Evolutionary conservation across 2,113 vertebrate species (phyloP).

Genomic region (Pelecanoides urinatrix): DNA sequence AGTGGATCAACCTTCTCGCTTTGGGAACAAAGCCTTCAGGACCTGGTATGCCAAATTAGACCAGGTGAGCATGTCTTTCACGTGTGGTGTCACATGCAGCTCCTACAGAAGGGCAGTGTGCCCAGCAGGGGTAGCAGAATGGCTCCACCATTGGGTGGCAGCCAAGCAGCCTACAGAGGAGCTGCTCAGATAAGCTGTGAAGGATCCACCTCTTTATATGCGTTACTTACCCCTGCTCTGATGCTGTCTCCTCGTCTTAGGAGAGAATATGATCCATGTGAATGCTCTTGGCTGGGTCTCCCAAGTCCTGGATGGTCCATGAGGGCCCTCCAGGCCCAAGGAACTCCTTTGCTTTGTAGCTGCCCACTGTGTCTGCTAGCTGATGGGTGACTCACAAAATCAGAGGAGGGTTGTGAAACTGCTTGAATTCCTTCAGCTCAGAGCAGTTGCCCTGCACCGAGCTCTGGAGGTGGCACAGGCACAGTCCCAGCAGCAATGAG

Average conservation of each 20-base stretch:
- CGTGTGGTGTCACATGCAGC: not conserved
- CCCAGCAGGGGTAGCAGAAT: not conserved
- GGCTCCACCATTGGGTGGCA: not conserved
- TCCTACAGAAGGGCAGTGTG: not conserved
- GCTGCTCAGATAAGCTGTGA: not conserved
- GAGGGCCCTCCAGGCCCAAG: not conserved
- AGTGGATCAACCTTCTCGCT: slow-evolving; percentile 93
- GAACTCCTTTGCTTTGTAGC: not conserved
- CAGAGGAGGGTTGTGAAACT: not conserved
- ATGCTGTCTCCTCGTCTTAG: not conserved
- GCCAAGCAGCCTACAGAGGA: not conserved
- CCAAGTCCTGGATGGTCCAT: not conserved
- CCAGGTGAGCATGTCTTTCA: slow-evolving; percentile 74
- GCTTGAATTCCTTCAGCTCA: not conserved
- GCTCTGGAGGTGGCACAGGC: not conserved
- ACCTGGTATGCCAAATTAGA: slow-evolving; percentile 92
- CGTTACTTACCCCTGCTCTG: not conserved
- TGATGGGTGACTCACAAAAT: not conserved
- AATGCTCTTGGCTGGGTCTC: not conserved
- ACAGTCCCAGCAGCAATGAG: not conserved
- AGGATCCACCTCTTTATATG: not conserved
- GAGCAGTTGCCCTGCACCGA: not conserved
- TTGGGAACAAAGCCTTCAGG: slow-evolving; percentile 97
- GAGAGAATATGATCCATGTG: not conserved
- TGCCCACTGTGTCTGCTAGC: not conserved